phyloP scores from a whole-genome alignment of 2,797 vertebrate species.

The Chelmon rostratus region DNA sequence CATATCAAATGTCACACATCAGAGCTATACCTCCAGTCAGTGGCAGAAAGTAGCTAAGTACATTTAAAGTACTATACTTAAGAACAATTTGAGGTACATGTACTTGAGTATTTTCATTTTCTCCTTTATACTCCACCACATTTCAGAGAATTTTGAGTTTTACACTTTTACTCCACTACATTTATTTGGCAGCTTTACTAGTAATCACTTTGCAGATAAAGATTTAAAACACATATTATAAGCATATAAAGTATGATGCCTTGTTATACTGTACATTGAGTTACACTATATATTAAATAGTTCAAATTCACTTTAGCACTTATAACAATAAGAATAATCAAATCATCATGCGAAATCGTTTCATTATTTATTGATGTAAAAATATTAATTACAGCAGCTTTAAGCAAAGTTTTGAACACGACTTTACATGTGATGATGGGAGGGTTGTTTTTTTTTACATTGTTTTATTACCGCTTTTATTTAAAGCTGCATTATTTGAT shows the following conservation, averaged over 20 bases:
- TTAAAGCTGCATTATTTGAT: neutral
- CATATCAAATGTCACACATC: neutral
- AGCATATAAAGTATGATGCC: neutral
- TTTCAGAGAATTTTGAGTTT: neutral
- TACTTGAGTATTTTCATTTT: constrained; percentile 1
- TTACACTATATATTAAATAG: neutral
- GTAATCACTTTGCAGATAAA: neutral
- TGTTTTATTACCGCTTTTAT: neutral
- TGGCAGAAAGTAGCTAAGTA: neutral
- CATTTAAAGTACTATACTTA: neutral
- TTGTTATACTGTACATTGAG: neutral
- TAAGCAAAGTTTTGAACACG: no score
- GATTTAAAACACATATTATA: neutral
- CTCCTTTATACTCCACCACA: neutral
- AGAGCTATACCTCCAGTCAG: neutral
- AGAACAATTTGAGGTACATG: neutral
- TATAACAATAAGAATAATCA: neutral
- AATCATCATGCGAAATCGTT: neutral
- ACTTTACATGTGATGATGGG: neutral
- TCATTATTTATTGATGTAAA: neutral
- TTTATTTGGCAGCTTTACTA: constrained; percentile 6
- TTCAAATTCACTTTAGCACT: neutral
- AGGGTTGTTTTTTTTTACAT: neutral
- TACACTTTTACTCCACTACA: neutral
- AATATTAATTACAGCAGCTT: neutral